A percentile compares a stretch with the other conserved stretches of the same genome.
These are phyloP conservation scores for Sebastes schlegelii DNA, from an alignment of 2,113 vertebrate species.

Conservation along the genomic window DNA sequence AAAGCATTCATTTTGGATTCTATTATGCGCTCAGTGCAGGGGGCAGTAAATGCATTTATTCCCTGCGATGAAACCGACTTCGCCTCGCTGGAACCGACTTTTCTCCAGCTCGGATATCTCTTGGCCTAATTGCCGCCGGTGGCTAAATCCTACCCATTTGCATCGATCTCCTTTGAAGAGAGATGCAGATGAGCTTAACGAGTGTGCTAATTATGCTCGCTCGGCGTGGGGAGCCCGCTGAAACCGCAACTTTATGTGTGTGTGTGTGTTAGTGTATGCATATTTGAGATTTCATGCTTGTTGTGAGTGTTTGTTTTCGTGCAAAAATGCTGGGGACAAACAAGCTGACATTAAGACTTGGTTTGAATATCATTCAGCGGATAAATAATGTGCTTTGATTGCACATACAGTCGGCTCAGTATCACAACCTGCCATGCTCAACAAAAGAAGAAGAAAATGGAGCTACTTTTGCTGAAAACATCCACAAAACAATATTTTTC, in stretches of 20 bases:
- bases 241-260: constrained; percentile 39
- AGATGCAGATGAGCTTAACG: constrained; percentile 85
- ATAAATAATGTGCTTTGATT: constrained; percentile 30
- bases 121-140: constrained; percentile 78
- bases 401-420: not conserved
- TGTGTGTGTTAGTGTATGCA: constrained; percentile 1
- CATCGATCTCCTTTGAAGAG: constrained; percentile 85
- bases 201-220: constrained; percentile 82
- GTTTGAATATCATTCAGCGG: constrained; percentile 5
- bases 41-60: constrained; percentile 50
- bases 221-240: constrained; percentile 64
- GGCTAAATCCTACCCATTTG: constrained; percentile 83
- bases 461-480: constrained; percentile 31
- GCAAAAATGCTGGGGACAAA: constrained; percentile 35
- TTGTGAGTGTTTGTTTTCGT: constrained; percentile 45
- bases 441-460: not conserved
- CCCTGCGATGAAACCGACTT: constrained; percentile 54
- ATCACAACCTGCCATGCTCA: not conserved
- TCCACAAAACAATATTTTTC: constrained; percentile 34
- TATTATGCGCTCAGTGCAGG: constrained; percentile 21
- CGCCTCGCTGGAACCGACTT: constrained; percentile 46
- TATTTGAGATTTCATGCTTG: constrained; percentile 25
- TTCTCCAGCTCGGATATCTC: constrained; percentile 60
- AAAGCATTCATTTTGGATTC: constrained; percentile 42
- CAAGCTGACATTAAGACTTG: constrained; percentile 33